These are phyloP conservation scores for Pseudomyrmex gracilis DNA, from an alignment of 1,140 invertebrate genomes.

Conservation along the genomic window DNA sequence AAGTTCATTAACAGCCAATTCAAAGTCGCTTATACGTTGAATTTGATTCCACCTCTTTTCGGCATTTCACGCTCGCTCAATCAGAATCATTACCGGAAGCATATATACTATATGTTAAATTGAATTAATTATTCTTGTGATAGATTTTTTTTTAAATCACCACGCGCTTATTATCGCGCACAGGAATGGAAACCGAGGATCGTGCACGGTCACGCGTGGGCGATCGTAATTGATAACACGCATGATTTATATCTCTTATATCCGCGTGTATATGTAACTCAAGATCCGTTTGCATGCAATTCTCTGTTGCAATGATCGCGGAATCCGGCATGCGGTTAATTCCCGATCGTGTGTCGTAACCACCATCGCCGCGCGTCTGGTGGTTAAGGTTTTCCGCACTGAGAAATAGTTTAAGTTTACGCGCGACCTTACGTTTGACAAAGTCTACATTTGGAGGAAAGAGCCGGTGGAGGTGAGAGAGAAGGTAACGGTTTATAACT, in stretches of 20 bases:
- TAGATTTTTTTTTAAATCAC: slow-evolving; percentile 49
- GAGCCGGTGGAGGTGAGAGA: too few species aligned
- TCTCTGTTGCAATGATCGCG: neutral
- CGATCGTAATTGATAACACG: slow-evolving; percentile 30
- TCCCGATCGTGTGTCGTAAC: slow-evolving; percentile 65
- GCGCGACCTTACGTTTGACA: slow-evolving; percentile 8
- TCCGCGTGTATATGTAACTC: neutral
- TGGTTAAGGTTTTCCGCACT: slow-evolving; percentile 71
- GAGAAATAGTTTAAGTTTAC: slow-evolving; percentile 38
- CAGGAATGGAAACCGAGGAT: neutral
- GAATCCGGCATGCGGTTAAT: slow-evolving; percentile 70
- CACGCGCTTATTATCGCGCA: neutral
- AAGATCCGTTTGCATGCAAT: neutral
- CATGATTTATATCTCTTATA: slow-evolving; percentile 12
- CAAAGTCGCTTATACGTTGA: neutral
- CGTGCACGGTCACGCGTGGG: slow-evolving; percentile 20
- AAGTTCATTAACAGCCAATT: slow-evolving; percentile 1
- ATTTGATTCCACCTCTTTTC: slow-evolving; percentile 9
- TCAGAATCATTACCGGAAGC: slow-evolving; percentile 74
- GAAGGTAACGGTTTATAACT: slow-evolving; percentile 10
- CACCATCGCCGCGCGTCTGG: slow-evolving; percentile 69
- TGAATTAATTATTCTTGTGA: slow-evolving; percentile 19
- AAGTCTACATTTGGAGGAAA: neutral
- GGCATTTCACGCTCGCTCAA: slow-evolving; percentile 44
- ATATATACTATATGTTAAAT: slow-evolving; percentile 48